Percentiles rank a stretch among this genome's conserved stretches.
Conservation (phyloP, 2,797 vertebrate species). For the Myioborus miniatus region DNA sequence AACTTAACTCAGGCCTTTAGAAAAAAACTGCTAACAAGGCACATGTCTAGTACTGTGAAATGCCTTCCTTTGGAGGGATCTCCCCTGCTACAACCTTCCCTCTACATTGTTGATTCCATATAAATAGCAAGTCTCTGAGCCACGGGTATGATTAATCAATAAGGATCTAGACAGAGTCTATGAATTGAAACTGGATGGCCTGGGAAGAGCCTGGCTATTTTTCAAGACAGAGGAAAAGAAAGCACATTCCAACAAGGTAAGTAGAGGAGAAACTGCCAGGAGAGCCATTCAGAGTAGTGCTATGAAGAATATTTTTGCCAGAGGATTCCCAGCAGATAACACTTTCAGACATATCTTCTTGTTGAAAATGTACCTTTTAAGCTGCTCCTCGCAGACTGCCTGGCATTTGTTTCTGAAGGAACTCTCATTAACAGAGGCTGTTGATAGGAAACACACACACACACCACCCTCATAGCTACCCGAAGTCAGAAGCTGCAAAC, state of each 20-base stretch:
- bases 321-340: not conserved
- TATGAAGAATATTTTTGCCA: not conserved
- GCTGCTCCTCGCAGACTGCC: not conserved
- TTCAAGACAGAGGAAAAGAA: conserved; percentile 5
- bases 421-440: not conserved
- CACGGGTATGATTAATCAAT: conserved; percentile 55
- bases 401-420: conserved; percentile 1
- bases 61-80: conserved; percentile 20
- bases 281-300: not conserved
- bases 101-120: conserved; percentile 43
- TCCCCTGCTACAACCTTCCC: conserved; percentile 19
- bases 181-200: conserved; percentile 28
- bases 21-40: conserved; percentile 47
- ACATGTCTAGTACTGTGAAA: conserved; percentile 38
- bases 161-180: conserved; percentile 32
- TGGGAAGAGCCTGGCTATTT: not conserved
- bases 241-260: not conserved
- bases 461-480: not conserved
- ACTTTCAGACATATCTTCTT: not conserved
- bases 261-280: not conserved
- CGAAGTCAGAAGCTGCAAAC: not conserved
- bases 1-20: conserved; percentile 34
- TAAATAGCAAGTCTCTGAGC: conserved; percentile 48
- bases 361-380: not conserved
- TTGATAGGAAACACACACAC: not conserved